Evolutionary conservation across 2,888 invertebrate genomes (phyloP).

Genomic region (Calliphora vomitoria): DNA sequence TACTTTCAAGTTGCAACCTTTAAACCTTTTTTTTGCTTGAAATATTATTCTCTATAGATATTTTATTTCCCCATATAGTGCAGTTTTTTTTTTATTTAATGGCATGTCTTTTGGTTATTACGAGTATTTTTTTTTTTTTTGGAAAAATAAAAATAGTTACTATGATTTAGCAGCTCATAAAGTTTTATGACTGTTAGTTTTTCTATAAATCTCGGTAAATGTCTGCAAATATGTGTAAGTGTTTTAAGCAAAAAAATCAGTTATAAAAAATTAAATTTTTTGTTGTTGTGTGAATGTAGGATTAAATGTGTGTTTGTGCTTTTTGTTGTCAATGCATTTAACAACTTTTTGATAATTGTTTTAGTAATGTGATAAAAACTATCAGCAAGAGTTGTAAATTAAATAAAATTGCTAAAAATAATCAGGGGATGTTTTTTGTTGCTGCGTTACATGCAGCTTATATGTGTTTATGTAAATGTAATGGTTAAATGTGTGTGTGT

Average conservation of each 20-base stretch:
- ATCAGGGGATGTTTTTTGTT: conserved; percentile 19
- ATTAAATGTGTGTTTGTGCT: conserved; percentile 1
- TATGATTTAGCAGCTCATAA: conserved; percentile 73
- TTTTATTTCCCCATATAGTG: background rate
- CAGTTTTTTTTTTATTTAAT: conserved; percentile 4
- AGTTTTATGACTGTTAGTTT: conserved; percentile 67
- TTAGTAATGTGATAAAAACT: conserved; percentile 67
- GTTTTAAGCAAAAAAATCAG: background rate
- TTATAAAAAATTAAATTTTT: conserved; percentile 2
- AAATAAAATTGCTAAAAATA: conserved; percentile 59
- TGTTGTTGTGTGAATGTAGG: background rate
- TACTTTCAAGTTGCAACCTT: background rate
- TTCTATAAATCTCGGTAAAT: conserved; percentile 53
- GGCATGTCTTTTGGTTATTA: conserved; percentile 32
- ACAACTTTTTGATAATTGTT: conserved; percentile 70
- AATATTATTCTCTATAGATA: background rate
- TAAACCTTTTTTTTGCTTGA: background rate
- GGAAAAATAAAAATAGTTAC: conserved; percentile 31
- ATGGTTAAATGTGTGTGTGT: conserved; percentile 30
- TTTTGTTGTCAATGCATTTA: conserved; percentile 44
- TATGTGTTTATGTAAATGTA: background rate
- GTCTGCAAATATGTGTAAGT: background rate
- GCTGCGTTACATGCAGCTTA: background rate
- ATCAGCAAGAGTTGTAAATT: conserved; percentile 44
- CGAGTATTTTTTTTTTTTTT: background rate